A percentile compares a stretch with the other conserved stretches of the same genome.
phyloP scores from a whole-genome alignment of 2,797 vertebrate species.

The Silurus aristotelis region DNA sequence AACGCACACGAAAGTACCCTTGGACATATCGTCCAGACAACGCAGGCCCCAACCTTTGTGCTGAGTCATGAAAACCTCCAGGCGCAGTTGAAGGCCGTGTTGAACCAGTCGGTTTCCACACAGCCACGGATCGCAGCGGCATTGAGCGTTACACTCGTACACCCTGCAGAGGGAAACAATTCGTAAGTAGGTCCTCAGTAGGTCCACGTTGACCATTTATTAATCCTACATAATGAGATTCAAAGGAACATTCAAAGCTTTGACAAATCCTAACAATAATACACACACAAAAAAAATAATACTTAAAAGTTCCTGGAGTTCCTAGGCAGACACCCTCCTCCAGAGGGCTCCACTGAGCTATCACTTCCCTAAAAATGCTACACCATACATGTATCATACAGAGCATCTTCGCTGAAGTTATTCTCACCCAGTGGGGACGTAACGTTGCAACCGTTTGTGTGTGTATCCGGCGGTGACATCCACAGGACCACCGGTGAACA shows the following conservation, averaged over 20 bases:
- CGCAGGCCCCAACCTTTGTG: slow-evolving; percentile 89
- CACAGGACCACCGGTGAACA: slow-evolving; percentile 75
- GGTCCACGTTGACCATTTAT: too few species aligned
- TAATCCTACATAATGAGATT: too few species aligned
- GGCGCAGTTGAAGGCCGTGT: slow-evolving; percentile 82
- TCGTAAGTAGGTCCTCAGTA: not conserved
- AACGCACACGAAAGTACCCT: slow-evolving; percentile 86
- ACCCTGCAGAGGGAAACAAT: slow-evolving; percentile 64
- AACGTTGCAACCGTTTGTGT: slow-evolving; percentile 80
- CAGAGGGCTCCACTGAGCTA: too few species aligned
- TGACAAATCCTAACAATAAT: too few species aligned
- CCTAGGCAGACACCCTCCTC: too few species aligned
- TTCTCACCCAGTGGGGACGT: slow-evolving; percentile 82
- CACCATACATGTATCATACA: not conserved
- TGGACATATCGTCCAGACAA: slow-evolving; percentile 83
- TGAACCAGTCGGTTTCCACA: slow-evolving; percentile 86
- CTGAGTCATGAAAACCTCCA: slow-evolving; percentile 87
- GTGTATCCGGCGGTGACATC: slow-evolving; percentile 81
- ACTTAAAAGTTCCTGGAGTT: too few species aligned
- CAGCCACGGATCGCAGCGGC: slow-evolving; percentile 80
- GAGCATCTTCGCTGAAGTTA: not conserved
- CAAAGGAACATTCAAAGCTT: too few species aligned
- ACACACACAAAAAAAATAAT: too few species aligned
- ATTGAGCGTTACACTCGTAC: slow-evolving; percentile 85
- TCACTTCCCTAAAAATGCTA: too few species aligned